Base-by-base conservation (phyloP, 30 jellyfish, hydroid and myxozoan species). In the Aurelia coerulea region DNA sequence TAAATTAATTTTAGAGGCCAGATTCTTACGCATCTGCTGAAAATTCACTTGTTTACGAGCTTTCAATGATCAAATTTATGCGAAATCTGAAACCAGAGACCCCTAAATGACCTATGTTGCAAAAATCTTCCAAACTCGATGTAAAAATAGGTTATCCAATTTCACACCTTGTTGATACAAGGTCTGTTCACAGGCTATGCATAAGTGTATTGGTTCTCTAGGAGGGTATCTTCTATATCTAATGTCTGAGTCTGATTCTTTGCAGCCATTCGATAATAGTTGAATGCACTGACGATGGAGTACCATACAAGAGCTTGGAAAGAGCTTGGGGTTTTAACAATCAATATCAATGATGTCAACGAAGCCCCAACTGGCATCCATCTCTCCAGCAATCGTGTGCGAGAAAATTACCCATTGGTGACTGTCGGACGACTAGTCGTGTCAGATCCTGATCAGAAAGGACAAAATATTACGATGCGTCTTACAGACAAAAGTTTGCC, bases 331-430 rank as follows among this genome's bases (percentile, higher is more conserved):
- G 74, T 62, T 13, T 35, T 90, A 49, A 78, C 73, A 6, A 65
- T 90, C 52, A 54, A 15, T 62, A 35, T 90, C 17, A 84, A 34
- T 49, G 96, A 90, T 63, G 91, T 91, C 33, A 91, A 91, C 83
- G 98, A 91, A 82, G 84, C 89, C 29, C 98, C 98, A 17, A 71
- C 89, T 2, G 53, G 90, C 46, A 71, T 90, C 19, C 53, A 33
- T 1, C 84, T 90, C 16, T 51, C 97, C 3, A 17, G 64, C 41
- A 69, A 78, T 14, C 33, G 68, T 13, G 95, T 84, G 14, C 72
- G 90, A 15, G 97, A 90, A 50, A 90, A 90, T 53, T 71, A 32
- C 14, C 80, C 62, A 2, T 46, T 85, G 1, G 83, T 73, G 33
- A 14, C 68, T 15, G 85, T 90, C 62, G 97, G 97, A 5, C 74